Conservation (phyloP, 1,140 invertebrate species). For the Neuroterus valhalla region DNA sequence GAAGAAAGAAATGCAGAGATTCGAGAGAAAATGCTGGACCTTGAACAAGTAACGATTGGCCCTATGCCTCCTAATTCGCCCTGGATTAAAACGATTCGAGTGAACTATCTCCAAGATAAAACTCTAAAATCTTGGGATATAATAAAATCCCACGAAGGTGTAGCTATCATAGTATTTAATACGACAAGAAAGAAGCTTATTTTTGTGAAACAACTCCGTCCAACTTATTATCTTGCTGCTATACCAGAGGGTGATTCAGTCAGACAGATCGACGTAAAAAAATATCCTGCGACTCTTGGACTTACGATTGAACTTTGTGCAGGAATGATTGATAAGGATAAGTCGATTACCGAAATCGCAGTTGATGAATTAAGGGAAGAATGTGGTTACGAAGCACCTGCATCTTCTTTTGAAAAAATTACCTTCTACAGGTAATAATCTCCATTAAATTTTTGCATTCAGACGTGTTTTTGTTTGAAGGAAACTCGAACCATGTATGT, state of each 20-base stretch:
- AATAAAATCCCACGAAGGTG: constrained; percentile 83
- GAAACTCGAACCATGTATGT: too few relatives aligned
- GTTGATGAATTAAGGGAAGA: constrained; percentile 93
- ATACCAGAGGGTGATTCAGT: constrained; percentile 49
- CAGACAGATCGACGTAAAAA: constrained; percentile 79
- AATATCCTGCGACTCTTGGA: constrained; percentile 85
- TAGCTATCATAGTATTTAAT: constrained; percentile 90
- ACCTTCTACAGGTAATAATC: constrained; percentile 80
- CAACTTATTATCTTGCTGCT: constrained; percentile 77
- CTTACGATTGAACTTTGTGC: constrained; percentile 95
- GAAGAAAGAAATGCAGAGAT: constrained; percentile 52
- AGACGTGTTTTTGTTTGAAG: neutral
- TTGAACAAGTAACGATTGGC: constrained; percentile 76
- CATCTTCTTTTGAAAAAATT: constrained; percentile 83
- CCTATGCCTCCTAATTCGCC: constrained; percentile 80
- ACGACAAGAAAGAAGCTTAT: constrained; percentile 84
- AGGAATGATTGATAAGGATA: constrained; percentile 93
- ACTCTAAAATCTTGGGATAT: constrained; percentile 81
- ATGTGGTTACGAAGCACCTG: constrained; percentile 92
- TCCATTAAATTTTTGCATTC: neutral
- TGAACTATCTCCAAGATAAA: constrained; percentile 80
- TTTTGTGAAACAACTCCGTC: constrained; percentile 94
- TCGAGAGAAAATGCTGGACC: constrained; percentile 76
- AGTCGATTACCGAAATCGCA: constrained; percentile 86
- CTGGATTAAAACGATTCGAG: constrained; percentile 82